A percentile compares a stretch with the other conserved stretches of the same genome.
Conservation (phyloP, 2,797 vertebrate species). For the Nyctalus aviator region DNA sequence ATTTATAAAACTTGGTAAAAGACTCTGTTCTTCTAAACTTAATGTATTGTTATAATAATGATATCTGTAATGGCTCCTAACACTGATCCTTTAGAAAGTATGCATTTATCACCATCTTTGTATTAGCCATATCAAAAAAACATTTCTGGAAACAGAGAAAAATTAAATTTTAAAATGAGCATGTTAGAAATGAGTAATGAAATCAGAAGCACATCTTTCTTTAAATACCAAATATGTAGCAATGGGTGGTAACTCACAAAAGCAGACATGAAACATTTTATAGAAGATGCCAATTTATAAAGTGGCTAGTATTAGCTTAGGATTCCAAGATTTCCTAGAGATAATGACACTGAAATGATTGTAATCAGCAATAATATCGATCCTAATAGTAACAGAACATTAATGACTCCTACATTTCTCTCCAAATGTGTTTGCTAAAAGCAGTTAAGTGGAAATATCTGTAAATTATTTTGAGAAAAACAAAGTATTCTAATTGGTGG, state of each 20-base stretch:
- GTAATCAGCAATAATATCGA: neutral
- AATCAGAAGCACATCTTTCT: neutral
- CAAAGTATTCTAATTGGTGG: neutral
- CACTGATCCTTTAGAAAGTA: constrained; percentile 22
- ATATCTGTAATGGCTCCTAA: neutral
- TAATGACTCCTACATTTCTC: constrained; percentile 10
- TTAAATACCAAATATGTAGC: constrained; percentile 11
- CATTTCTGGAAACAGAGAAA: neutral
- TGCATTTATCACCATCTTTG: neutral
- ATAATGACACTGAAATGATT: constrained; percentile 18
- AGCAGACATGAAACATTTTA: neutral
- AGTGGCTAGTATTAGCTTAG: neutral
- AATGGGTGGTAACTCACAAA: constrained; percentile 1
- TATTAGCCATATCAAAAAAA: neutral
- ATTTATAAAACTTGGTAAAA: constrained; percentile 14
- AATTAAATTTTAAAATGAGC: constrained; percentile 4
- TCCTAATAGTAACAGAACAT: neutral
- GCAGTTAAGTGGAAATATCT: constrained; percentile 1
- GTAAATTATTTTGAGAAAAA: neutral
- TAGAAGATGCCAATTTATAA: neutral
- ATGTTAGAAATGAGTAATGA: neutral
- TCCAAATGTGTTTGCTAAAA: neutral
- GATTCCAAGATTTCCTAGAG: neutral
- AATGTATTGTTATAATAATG: neutral
- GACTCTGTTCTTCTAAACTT: neutral